Conservation (phyloP, 2,888 invertebrate species). For the Amphipyra tragopoginis region DNA sequence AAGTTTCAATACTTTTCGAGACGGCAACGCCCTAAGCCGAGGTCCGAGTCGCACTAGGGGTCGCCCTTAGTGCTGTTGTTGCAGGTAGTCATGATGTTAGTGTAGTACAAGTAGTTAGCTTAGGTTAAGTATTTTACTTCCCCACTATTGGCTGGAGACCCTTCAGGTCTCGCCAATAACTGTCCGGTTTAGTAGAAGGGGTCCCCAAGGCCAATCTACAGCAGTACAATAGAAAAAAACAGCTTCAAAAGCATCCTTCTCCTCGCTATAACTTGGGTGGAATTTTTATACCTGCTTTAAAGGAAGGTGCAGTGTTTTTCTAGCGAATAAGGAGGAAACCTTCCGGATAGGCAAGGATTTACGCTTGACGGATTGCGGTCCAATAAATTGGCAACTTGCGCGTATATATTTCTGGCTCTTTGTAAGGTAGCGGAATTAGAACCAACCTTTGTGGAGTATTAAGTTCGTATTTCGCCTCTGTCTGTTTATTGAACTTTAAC, state of each 20-base stretch:
- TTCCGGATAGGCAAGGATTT: conserved; percentile 57
- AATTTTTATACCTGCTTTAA: conserved; percentile 30
- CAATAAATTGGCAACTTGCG: conserved; percentile 59
- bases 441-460: conserved; percentile 49
- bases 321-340: conserved; percentile 32
- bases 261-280: conserved; percentile 3
- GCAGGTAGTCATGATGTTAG: too few species aligned
- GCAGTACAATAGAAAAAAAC: too few species aligned
- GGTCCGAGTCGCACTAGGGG: too few species aligned
- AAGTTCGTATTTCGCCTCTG: conserved; percentile 46
- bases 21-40: too few species aligned
- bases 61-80: too few species aligned
- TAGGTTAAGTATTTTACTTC: too few species aligned
- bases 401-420: conserved; percentile 56
- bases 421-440: conserved; percentile 30
- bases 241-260: conserved; percentile 1
- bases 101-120: too few species aligned
- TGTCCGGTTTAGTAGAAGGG: too few species aligned
- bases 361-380: conserved; percentile 61
- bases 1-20: conserved; percentile 3
- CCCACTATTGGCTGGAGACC: too few species aligned
- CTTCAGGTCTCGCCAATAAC: too few species aligned
- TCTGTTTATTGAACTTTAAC: conserved; percentile 54
- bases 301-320: conserved; percentile 48
- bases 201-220: too few species aligned